phyloP scores from a whole-genome alignment of 2,888 invertebrate genomes.

The Athetis lepigone region DNA sequence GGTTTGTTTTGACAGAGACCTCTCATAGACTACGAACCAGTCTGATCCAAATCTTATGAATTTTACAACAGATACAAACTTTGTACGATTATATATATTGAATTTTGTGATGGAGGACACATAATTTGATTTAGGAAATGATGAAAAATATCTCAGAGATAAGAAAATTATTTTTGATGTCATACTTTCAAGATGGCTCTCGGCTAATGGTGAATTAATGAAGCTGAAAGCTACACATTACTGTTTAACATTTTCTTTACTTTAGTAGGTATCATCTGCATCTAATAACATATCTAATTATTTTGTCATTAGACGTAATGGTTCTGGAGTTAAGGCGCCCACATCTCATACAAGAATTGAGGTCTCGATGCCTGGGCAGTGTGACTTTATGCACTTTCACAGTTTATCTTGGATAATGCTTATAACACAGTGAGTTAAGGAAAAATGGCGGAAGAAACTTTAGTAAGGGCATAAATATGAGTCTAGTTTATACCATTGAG shows the following conservation, averaged over 20 bases:
- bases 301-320: too few relatives aligned
- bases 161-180: slow-evolving; percentile 9
- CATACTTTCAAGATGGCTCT: neutral
- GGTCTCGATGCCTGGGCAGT: too few relatives aligned
- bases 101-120: slow-evolving; percentile 19
- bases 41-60: slow-evolving; percentile 55
- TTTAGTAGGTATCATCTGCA: too few relatives aligned
- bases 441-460: too few relatives aligned
- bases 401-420: too few relatives aligned
- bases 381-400: too few relatives aligned
- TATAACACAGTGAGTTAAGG: too few relatives aligned
- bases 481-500: too few relatives aligned
- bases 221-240: neutral
- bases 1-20: slow-evolving; percentile 61
- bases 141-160: neutral
- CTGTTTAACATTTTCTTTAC: neutral
- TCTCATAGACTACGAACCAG: slow-evolving; percentile 56
- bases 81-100: slow-evolving; percentile 39
- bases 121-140: slow-evolving; percentile 11
- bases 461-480: too few relatives aligned
- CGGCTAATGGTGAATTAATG: neutral
- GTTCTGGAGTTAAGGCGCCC: too few relatives aligned
- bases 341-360: too few relatives aligned
- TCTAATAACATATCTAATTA: too few relatives aligned
- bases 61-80: slow-evolving; percentile 51